Evolutionary conservation across 2,113 vertebrate species (phyloP).

Genomic region (Psephotus haematonotus): DNA sequence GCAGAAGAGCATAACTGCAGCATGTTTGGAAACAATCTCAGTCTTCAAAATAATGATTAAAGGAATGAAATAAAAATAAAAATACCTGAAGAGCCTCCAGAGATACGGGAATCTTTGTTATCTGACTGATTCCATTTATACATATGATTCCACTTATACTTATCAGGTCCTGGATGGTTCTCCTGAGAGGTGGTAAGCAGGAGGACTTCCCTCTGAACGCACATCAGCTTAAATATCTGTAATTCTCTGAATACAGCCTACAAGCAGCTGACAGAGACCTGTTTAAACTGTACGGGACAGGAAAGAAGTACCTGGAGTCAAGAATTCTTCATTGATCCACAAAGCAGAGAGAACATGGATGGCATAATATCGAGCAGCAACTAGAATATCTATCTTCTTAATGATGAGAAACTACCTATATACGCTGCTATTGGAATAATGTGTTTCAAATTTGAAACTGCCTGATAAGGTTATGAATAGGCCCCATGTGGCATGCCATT

Average conservation of each 20-base stretch:
- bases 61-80: not conserved
- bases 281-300: not conserved
- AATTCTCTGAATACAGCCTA: not conserved
- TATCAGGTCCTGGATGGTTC: not conserved
- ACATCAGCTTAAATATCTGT: not conserved
- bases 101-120: not conserved
- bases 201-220: not conserved
- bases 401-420: not conserved
- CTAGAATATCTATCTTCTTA: not conserved
- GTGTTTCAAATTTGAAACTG: not conserved
- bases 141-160: rapidly evolving
- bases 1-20: not conserved
- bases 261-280: not conserved
- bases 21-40: not conserved
- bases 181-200: not conserved
- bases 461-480: not conserved
- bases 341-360: not conserved
- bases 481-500: not conserved
- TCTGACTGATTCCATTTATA: not conserved
- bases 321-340: not conserved
- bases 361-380: not conserved
- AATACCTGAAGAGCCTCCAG: not conserved
- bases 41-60: not conserved
- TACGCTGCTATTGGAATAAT: not conserved
- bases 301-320: not conserved